A percentile compares a stretch with the other conserved stretches of the same genome.
Evolutionary conservation across 2,888 invertebrate species (phyloP).

Genomic region (Patella caerulea): DNA sequence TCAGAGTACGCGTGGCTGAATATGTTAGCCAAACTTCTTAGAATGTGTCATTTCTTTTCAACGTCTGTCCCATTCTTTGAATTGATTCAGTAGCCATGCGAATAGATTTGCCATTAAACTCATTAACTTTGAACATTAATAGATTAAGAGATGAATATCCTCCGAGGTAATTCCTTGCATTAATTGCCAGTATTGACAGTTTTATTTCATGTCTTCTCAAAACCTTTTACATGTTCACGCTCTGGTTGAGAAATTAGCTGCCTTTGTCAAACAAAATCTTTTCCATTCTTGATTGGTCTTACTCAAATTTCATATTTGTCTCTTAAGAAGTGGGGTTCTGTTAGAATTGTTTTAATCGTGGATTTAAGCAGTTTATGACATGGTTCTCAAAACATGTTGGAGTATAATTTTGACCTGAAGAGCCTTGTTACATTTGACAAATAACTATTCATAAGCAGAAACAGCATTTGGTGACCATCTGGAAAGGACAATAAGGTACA

Average conservation of each 20-base stretch:
- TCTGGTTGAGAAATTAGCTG: not conserved
- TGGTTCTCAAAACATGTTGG: no score
- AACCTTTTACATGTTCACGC: not conserved
- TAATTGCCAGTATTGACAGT: conserved; percentile 10
- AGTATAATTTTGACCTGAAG: no score
- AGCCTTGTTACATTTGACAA: no score
- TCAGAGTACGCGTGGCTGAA: conserved; percentile 9
- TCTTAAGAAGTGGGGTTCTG: no score
- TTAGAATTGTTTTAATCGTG: no score
- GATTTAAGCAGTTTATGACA: no score
- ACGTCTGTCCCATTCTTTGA: conserved; percentile 1
- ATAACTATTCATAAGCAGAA: no score
- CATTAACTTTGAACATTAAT: conserved; percentile 12
- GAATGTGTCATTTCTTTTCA: conserved; percentile 12
- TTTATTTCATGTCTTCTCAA: conserved; percentile 1
- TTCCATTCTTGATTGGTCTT: no score
- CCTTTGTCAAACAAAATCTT: not conserved
- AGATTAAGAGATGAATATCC: conserved; percentile 10
- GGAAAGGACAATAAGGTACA: no score
- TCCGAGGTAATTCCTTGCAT: not conserved
- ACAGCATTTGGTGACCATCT: no score
- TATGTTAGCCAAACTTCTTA: conserved; percentile 9
- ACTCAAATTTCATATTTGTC: no score
- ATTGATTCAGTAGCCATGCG: conserved; percentile 9
- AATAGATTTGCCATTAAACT: conserved; percentile 13